Base-by-base conservation (phyloP, 2,888 invertebrate genomes). In the Agrenia bidenticulata region DNA sequence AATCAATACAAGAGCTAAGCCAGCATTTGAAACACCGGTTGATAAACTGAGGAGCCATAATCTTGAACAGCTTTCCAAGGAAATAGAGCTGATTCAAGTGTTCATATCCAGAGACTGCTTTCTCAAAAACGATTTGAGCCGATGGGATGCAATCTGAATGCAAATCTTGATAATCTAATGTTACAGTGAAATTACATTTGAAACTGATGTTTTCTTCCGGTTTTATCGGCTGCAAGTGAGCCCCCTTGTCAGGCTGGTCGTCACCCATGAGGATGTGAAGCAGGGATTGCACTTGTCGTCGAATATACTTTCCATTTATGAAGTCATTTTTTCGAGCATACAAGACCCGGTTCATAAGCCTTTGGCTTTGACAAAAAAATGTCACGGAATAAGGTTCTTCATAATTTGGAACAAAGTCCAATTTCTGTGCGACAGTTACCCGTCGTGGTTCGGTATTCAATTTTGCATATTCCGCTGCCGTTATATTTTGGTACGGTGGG, bases 401-500 rank as follows among this genome's bases (percentile, higher is more conserved):
- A 58, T 24, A 58, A 17, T 17, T 21, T 2, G 58, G 58, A 26
- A 58, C 58, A 13, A 45, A 2, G 19, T 42, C 24, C 21, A 51
- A 7, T 49, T 49, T 49, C 17, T 11, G 24, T 21, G 11, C 24
- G 2, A 23, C 17, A 7, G 58, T 23, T 17, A 57, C 26, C 27
- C 15, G n/a, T 13, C 32, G 5, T 7, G 32, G 11, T 11, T 45
- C 45, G 2, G 5, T 45, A 45, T 58, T 42, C 15, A 58, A 49
- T 11, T 49, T 58, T n/a, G 58, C 58, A 58, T 58, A 58, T 5
- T 42, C 58, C 23, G 24, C 45, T 4, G 27, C 23, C 13, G 15
- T 58, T 4, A 19, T n/a, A 45, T 58, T 27, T 58, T 58, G 58
- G 26, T 49, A 49, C 1, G 58, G 37, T 2, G 58, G 58, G n/a